Evolutionary conservation across 92 coral and sea anemone genomes (phyloP).

Genomic region (Zoanthus sansibaricus): DNA sequence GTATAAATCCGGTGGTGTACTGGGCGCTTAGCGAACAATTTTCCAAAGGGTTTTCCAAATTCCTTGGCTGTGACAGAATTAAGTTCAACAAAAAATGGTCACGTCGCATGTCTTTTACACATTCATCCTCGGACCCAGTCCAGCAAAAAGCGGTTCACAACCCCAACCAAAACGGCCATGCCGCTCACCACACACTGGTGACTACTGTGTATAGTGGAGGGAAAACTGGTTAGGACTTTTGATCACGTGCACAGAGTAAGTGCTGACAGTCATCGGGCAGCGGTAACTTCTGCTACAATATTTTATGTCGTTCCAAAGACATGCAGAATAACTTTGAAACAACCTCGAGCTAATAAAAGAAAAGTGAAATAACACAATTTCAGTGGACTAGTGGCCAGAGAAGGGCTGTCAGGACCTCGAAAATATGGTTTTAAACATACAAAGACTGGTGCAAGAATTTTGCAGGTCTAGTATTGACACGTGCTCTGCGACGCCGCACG

Average conservation of each 20-base stretch:
- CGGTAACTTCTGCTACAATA: background rate
- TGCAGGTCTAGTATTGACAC: too few relatives aligned
- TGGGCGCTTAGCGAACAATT: conserved; percentile 97
- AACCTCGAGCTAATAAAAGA: too few relatives aligned
- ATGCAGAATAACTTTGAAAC: background rate
- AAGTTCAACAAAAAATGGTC: conserved; percentile 58
- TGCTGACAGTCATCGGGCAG: background rate
- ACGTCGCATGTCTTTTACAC: conserved; percentile 73
- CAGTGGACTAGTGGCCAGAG: too few relatives aligned
- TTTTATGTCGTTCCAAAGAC: background rate
- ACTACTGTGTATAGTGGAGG: background rate
- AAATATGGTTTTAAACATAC: too few relatives aligned
- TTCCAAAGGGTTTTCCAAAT: conserved; percentile 89
- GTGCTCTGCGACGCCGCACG: too few relatives aligned
- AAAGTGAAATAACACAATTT: too few relatives aligned
- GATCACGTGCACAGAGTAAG: background rate
- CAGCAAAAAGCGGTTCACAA: conserved; percentile 30
- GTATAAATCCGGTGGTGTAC: conserved; percentile 94
- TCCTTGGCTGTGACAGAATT: conserved; percentile 77
- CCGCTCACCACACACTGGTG: conserved; percentile 2
- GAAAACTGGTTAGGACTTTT: background rate
- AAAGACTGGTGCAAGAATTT: too few relatives aligned
- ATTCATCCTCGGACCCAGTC: conserved; percentile 80
- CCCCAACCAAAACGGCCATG: conserved; percentile 20
- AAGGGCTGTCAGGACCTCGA: too few relatives aligned